phyloP scores from a whole-genome alignment of 2,888 invertebrate genomes.

The Nematopogon swammerdamellus region DNA sequence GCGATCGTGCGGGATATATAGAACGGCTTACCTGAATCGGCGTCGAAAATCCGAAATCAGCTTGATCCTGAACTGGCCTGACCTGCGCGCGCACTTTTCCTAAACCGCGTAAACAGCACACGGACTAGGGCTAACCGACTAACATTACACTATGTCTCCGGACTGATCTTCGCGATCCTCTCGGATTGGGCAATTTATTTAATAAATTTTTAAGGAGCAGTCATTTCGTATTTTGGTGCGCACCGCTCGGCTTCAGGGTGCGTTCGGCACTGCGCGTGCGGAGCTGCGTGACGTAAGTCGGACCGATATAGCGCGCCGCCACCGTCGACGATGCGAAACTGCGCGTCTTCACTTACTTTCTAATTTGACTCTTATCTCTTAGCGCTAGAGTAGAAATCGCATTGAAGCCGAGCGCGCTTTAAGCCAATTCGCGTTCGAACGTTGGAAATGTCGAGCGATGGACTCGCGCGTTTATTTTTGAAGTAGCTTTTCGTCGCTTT shows the following conservation, averaged over 20 bases:
- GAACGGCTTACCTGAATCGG: background rate
- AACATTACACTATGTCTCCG: background rate
- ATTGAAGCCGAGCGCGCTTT: background rate
- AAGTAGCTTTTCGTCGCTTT: constrained; percentile 42
- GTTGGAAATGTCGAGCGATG: constrained; percentile 26
- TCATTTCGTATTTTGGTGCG: constrained; percentile 16
- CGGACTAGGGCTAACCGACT: background rate
- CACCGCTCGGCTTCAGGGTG: constrained; percentile 34
- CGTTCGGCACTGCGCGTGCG: constrained; percentile 39
- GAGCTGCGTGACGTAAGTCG: constrained; percentile 32
- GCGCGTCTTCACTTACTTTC: background rate
- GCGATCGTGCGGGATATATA: no score
- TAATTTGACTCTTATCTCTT: background rate
- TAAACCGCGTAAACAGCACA: background rate
- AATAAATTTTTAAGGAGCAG: background rate
- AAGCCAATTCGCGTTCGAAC: background rate
- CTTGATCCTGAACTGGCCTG: background rate
- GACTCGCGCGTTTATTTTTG: constrained; percentile 40
- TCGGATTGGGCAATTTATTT: background rate
- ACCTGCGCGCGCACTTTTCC: background rate
- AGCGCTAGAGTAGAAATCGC: background rate
- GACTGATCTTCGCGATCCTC: background rate
- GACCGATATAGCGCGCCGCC: constrained; percentile 36
- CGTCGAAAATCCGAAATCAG: background rate
- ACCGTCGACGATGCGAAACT: background rate